A percentile compares a stretch with the other conserved stretches of the same genome.
Conservation (phyloP, 64 coral and sea anemone species). For the Pachyseris speciosa region DNA sequence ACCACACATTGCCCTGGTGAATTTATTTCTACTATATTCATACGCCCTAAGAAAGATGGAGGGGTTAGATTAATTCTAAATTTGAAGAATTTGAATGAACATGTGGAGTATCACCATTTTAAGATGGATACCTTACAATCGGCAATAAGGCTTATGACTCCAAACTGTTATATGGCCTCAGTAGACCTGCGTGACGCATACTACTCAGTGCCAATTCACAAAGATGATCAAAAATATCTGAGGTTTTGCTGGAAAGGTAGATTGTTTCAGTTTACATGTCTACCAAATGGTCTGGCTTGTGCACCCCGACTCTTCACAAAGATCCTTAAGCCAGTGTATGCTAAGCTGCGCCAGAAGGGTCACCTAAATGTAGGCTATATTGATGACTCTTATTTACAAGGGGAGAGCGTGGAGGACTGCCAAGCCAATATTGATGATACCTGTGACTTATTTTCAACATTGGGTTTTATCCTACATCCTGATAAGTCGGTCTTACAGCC, state of each 20-base stretch:
- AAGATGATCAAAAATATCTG: slow-evolving; percentile 32
- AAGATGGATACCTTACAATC: slow-evolving; percentile 55
- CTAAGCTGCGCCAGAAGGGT: not conserved
- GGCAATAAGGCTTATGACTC: slow-evolving; percentile 7
- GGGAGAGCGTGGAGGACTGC: slow-evolving; percentile 28
- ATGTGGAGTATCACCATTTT: slow-evolving; percentile 68
- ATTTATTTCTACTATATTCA: slow-evolving; percentile 41
- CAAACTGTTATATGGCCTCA: slow-evolving; percentile 57
- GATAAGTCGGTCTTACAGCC: slow-evolving; percentile 39
- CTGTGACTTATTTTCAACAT: slow-evolving; percentile 29
- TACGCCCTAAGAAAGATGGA: slow-evolving; percentile 32
- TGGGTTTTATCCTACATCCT: slow-evolving; percentile 29
- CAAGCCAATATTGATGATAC: slow-evolving; percentile 35
- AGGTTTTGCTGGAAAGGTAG: slow-evolving; percentile 43
- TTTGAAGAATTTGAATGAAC: slow-evolving; percentile 58
- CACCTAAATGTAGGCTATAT: slow-evolving; percentile 38
- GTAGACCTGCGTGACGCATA: slow-evolving; percentile 46
- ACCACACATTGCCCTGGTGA: slow-evolving; percentile 32
- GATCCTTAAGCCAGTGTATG: slow-evolving; percentile 44
- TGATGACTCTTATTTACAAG: slow-evolving; percentile 39
- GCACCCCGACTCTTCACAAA: slow-evolving; percentile 52
- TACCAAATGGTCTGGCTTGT: slow-evolving; percentile 38
- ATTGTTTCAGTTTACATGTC: slow-evolving; percentile 45
- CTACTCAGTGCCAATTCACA: slow-evolving; percentile 48
- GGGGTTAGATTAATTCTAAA: slow-evolving; percentile 34